A percentile compares a stretch with the other conserved stretches of the same genome.
Evolutionary conservation across 2,888 invertebrate species (phyloP).

Genomic region (Nemapogon koenigi): DNA sequence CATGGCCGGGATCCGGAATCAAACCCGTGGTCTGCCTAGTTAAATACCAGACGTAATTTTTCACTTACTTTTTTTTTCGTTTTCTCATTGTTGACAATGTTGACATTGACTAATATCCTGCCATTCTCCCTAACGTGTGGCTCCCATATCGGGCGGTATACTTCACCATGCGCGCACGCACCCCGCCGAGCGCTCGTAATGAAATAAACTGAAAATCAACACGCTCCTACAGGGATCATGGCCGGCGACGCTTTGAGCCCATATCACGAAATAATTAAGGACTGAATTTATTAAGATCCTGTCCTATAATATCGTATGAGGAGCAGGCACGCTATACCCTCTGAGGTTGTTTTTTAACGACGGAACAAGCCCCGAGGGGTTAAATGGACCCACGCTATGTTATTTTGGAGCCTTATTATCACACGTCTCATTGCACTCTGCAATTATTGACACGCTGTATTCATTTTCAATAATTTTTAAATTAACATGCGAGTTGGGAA

Average conservation of each 20-base stretch:
- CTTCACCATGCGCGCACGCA: conserved; percentile 37
- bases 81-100: too few species aligned
- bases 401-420: conserved; percentile 6
- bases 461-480: too few species aligned
- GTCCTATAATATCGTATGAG: conserved; percentile 12
- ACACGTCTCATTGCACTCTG: not conserved
- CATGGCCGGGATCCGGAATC: too few species aligned
- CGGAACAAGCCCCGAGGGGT: not conserved
- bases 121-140: too few species aligned
- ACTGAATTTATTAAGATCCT: conserved; percentile 47
- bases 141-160: too few species aligned
- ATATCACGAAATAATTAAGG: conserved; percentile 53
- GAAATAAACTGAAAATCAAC: conserved; percentile 67
- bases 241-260: conserved; percentile 22
- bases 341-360: conserved; percentile 13
- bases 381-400: conserved; percentile 6
- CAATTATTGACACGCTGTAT: not conserved
- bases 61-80: too few species aligned
- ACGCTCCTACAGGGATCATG: conserved; percentile 31
- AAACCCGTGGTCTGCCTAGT: too few species aligned
- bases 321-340: conserved; percentile 40
- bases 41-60: too few species aligned
- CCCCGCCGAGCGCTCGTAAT: conserved; percentile 60
- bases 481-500: too few species aligned
- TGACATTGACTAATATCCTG: not conserved